phyloP scores from a whole-genome alignment of 2,113 vertebrate species.

The Tapirus terrestris region DNA sequence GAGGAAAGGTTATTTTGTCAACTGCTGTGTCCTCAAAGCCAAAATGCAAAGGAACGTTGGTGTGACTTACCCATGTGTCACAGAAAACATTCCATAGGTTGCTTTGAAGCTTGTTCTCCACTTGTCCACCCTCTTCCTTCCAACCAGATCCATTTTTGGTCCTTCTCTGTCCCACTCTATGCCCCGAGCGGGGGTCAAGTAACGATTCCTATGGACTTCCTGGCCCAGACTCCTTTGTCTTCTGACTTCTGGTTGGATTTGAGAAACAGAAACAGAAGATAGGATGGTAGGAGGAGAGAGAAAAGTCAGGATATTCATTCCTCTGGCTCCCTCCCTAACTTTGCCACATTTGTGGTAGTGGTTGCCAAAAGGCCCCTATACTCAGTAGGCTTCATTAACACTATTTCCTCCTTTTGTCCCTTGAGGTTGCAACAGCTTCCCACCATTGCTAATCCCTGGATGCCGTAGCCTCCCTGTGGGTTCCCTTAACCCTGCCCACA shows the following conservation, averaged over 20 bases:
- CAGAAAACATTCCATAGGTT: not conserved
- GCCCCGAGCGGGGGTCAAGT: accelerated
- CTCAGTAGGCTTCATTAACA: not conserved
- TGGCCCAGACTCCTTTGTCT: not conserved
- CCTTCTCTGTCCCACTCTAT: not conserved
- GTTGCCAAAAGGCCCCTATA: not conserved
- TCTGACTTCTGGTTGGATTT: not conserved
- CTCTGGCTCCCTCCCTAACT: not conserved
- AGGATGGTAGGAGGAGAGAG: not conserved
- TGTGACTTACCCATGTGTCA: not conserved
- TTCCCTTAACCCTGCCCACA: not conserved
- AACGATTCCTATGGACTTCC: not conserved
- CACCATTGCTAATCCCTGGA: not conserved
- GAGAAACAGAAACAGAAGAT: not conserved
- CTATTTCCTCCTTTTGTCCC: not conserved
- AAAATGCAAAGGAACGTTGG: not conserved
- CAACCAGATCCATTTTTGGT: not conserved
- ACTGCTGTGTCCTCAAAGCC: not conserved
- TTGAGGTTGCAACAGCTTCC: not conserved
- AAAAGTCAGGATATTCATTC: not conserved
- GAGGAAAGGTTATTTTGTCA: not conserved
- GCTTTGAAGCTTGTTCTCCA: not conserved
- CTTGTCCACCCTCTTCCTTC: not conserved
- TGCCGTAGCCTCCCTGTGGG: not conserved
- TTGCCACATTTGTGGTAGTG: not conserved